A percentile compares a stretch with the other conserved stretches of the same genome.
phyloP scores from a whole-genome alignment of 2,797 vertebrate genomes.

The Schizopygopsis pylzovi region DNA sequence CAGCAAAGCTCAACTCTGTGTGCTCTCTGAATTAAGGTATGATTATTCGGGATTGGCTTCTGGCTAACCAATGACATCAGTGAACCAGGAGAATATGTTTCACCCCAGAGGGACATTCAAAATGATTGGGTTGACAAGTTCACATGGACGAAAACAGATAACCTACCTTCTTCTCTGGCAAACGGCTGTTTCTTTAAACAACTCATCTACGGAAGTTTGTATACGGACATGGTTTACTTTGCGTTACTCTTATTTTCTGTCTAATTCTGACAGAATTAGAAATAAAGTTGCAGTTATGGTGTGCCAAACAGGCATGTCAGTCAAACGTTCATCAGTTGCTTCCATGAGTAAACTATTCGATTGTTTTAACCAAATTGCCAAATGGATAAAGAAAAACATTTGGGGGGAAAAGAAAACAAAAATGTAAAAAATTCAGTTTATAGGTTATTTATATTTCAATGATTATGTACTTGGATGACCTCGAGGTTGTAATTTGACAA shows the following conservation, averaged over 20 bases:
- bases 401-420: background rate
- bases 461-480: background rate
- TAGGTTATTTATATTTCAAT: background rate
- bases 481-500: background rate
- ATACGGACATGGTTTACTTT: background rate
- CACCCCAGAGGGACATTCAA: background rate
- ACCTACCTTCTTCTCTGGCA: background rate
- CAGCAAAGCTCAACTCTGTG: constrained; percentile 15
- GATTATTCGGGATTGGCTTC: constrained; percentile 11
- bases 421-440: background rate
- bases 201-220: background rate
- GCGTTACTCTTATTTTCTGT: background rate
- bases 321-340: background rate
- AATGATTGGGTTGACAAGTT: constrained; percentile 37
- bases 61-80: background rate
- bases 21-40: constrained; percentile 16
- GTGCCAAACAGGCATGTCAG: too few relatives aligned
- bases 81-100: constrained; percentile 3
- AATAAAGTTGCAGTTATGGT: background rate
- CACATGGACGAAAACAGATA: background rate
- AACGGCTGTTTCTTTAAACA: constrained; percentile 1
- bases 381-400: background rate
- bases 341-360: background rate
- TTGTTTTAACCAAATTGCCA: background rate
- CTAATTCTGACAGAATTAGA: background rate